Evolutionary conservation across 2,888 invertebrate genomes (phyloP).

Genomic region (Nomada goodeniana): DNA sequence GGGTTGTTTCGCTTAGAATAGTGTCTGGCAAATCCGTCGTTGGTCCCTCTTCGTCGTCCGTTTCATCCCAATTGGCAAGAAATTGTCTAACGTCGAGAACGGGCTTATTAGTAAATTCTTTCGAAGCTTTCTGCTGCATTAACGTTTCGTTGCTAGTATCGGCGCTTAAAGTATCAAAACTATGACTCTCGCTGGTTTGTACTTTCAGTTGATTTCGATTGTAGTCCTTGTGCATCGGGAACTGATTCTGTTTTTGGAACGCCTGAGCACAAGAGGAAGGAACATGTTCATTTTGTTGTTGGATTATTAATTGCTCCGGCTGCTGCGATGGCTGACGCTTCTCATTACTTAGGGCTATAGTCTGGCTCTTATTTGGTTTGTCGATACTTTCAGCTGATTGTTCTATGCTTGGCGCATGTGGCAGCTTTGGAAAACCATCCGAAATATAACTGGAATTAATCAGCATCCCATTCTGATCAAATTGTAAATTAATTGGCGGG

Average conservation of each 20-base stretch:
- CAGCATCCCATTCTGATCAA: constrained; percentile 82
- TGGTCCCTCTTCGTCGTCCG: constrained; percentile 81
- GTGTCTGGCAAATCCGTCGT: constrained; percentile 68
- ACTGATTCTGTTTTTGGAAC: constrained; percentile 56
- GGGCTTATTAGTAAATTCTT: constrained; percentile 77
- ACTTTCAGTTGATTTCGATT: constrained; percentile 55
- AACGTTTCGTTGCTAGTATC: constrained; percentile 48
- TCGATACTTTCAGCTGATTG: constrained; percentile 29
- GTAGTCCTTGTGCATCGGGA: constrained; percentile 51
- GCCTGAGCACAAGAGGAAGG: constrained; percentile 31
- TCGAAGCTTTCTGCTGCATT: constrained; percentile 61
- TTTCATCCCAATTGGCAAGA: constrained; percentile 83
- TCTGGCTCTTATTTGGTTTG: constrained; percentile 48
- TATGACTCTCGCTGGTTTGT: constrained; percentile 40
- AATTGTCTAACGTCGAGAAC: constrained; percentile 82
- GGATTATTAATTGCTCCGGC: constrained; percentile 57
- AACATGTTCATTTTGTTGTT: constrained; percentile 51
- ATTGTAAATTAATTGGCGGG: constrained; percentile 81
- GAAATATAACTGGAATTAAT: constrained; percentile 79
- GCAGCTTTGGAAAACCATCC: constrained; percentile 67
- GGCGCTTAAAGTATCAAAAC: constrained; percentile 47
- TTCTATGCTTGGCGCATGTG: constrained; percentile 44
- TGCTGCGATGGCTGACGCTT: constrained; percentile 58
- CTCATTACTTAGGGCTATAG: constrained; percentile 40
- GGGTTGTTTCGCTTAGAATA: constrained; percentile 66